Evolutionary conservation across 2,797 vertebrate species (phyloP).

Genomic region (Zalophus californianus): DNA sequence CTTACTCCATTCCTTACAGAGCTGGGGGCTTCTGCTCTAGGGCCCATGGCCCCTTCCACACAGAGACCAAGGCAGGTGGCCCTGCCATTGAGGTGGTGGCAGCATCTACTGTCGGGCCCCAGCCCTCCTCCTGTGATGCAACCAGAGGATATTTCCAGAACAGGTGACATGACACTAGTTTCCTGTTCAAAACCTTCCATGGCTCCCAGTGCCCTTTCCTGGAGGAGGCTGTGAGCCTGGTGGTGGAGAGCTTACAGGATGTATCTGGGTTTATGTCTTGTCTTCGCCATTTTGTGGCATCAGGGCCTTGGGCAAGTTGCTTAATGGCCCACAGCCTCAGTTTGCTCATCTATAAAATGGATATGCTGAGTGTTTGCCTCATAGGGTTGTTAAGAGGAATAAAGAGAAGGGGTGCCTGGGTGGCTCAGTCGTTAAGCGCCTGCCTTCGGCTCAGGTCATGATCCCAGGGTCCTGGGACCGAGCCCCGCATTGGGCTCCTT

Average conservation of each 20-base stretch:
- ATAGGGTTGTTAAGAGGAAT: neutral
- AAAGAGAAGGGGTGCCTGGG: neutral
- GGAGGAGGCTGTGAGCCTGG: neutral
- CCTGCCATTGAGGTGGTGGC: neutral
- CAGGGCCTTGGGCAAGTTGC: neutral
- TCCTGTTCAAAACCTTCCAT: neutral
- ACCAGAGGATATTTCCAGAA: neutral
- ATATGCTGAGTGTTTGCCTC: neutral
- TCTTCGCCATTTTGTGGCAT: neutral
- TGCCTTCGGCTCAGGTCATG: too few species aligned
- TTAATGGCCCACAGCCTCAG: neutral
- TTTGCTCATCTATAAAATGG: constrained; percentile 1
- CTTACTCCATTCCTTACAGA: neutral
- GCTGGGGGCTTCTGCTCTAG: neutral
- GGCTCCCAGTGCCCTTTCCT: neutral
- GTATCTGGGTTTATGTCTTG: neutral
- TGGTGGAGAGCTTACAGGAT: neutral
- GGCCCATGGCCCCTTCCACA: neutral
- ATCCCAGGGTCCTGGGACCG: too few species aligned
- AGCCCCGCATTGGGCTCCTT: too few species aligned
- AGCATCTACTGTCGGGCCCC: neutral
- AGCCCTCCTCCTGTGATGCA: neutral
- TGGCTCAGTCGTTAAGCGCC: too few species aligned
- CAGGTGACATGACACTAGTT: neutral
- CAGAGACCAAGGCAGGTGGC: neutral